Conservation (phyloP, 2,113 vertebrate species). For the Xenus cinereus region DNA sequence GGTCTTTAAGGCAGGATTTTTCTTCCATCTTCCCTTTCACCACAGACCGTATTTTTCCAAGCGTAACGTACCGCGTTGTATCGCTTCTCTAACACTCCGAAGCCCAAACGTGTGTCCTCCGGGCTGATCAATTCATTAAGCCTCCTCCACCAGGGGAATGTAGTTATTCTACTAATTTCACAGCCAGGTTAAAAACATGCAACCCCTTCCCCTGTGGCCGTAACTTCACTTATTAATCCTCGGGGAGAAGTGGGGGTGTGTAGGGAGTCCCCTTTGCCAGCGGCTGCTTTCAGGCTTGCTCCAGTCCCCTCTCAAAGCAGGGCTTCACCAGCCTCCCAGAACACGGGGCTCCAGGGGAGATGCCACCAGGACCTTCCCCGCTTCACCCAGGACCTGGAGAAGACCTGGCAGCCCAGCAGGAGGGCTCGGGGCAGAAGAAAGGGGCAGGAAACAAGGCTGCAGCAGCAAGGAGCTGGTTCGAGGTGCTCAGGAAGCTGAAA, state of each 20-base stretch:
- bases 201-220: background rate
- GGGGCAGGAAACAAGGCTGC: background rate
- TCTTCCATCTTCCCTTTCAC: background rate
- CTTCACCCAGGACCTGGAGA: background rate
- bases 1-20: background rate
- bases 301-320: background rate
- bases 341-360: background rate
- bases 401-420: background rate
- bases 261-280: background rate
- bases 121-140: background rate
- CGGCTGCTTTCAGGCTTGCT: background rate
- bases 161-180: background rate
- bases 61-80: accelerated
- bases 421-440: background rate
- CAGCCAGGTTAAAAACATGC: background rate
- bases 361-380: background rate
- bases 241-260: background rate
- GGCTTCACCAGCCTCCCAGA: background rate
- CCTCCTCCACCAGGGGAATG: background rate
- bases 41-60: background rate
- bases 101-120: background rate
- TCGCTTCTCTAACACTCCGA: background rate
- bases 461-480: background rate
- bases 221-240: background rate
- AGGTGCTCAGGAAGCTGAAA: background rate